phyloP scores from a whole-genome alignment of 1,140 invertebrate species.

The Orius insidiosus region DNA sequence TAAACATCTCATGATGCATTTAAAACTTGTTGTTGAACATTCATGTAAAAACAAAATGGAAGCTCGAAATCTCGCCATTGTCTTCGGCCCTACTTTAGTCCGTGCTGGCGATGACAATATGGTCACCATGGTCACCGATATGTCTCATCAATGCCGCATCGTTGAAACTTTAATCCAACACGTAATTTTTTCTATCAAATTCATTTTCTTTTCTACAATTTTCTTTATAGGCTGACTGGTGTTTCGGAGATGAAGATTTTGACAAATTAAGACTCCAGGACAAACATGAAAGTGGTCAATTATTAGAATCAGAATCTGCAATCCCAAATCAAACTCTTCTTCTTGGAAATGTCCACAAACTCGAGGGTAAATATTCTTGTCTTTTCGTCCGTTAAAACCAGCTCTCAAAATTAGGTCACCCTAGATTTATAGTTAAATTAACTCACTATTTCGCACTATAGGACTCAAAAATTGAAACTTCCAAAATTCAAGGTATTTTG shows the following conservation, averaged over 20 bases:
- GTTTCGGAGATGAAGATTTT: constrained; percentile 47
- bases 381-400: neutral
- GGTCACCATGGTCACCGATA: constrained; percentile 87
- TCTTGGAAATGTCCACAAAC: constrained; percentile 54
- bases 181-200: constrained; percentile 36
- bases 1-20: constrained; percentile 72
- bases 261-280: constrained; percentile 30
- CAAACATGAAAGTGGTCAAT: constrained; percentile 21
- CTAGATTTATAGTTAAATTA: neutral
- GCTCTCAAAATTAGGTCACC: neutral
- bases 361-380: constrained; percentile 36
- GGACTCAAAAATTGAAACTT: too few relatives aligned
- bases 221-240: constrained; percentile 49
- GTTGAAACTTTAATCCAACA: constrained; percentile 82
- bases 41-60: constrained; percentile 88
- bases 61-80: constrained; percentile 82
- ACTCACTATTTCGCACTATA: too few relatives aligned
- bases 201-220: too few relatives aligned
- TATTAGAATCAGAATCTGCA: constrained; percentile 27
- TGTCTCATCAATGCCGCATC: constrained; percentile 91
- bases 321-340: constrained; percentile 35
- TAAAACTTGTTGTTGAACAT: constrained; percentile 71
- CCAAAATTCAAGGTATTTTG: too few relatives aligned
- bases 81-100: constrained; percentile 88
- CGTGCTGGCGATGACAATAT: constrained; percentile 78